A percentile compares a stretch with the other conserved stretches of the same genome.
These are phyloP conservation scores for Anas acuta DNA, from an alignment of 2,797 vertebrate species.

Conservation along the genomic window DNA sequence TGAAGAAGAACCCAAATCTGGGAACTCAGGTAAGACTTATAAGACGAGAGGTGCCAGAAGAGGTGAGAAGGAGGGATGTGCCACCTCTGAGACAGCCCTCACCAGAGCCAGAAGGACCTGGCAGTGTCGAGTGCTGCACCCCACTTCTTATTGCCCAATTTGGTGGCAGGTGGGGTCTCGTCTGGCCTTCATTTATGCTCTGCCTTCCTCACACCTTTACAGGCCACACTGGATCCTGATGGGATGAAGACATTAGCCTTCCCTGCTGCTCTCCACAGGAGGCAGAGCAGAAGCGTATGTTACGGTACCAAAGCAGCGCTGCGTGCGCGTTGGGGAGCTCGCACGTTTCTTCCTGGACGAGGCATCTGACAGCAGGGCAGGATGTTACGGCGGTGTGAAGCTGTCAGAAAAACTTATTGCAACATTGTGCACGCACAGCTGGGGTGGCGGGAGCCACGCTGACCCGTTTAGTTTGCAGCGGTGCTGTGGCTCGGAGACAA, in stretches of 20 bases:
- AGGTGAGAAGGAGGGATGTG: not conserved
- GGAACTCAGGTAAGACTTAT: not conserved
- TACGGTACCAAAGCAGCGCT: not conserved
- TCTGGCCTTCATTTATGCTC: not conserved
- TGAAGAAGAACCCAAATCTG: not conserved
- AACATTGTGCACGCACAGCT: not conserved
- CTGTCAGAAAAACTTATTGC: not conserved
- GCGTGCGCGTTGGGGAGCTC: not conserved
- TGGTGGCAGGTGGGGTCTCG: not conserved
- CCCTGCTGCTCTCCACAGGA: not conserved
- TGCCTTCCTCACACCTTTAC: not conserved
- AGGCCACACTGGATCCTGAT: not conserved
- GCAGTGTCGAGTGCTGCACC: rapidly evolving
- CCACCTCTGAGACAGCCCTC: not conserved
- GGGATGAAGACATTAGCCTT: not conserved
- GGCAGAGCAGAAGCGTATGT: not conserved
- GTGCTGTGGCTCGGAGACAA: not conserved
- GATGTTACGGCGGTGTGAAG: not conserved
- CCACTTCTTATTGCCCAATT: rapidly evolving
- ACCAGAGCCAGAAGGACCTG: not conserved
- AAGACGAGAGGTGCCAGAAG: not conserved
- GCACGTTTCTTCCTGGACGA: not conserved
- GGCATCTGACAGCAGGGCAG: not conserved
- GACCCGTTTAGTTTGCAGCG: rapidly evolving
- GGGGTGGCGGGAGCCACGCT: rapidly evolving